These are phyloP conservation scores for Manis crassicaudata DNA, from an alignment of 2,797 vertebrate genomes.

Conservation along the genomic window DNA sequence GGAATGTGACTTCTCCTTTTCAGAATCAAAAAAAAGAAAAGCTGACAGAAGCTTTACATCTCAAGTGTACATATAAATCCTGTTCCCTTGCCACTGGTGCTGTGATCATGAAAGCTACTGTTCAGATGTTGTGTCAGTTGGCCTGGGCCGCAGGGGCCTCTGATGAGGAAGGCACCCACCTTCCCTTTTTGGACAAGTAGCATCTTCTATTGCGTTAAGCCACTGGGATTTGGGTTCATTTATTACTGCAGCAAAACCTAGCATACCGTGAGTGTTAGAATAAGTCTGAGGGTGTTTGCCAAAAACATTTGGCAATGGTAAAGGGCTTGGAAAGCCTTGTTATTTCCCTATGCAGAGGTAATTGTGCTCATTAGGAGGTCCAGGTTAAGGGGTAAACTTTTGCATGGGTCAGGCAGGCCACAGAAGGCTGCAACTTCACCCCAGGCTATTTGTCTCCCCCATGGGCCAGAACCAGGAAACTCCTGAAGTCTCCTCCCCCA, in stretches of 20 bases:
- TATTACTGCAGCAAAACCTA: constrained; percentile 6
- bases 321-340: background rate
- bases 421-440: background rate
- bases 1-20: background rate
- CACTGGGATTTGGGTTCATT: background rate
- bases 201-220: background rate
- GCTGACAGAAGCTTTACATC: background rate
- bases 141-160: background rate
- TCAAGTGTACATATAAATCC: background rate
- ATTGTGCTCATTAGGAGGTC: background rate
- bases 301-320: background rate
- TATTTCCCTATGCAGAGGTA: background rate
- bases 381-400: background rate
- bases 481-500: background rate
- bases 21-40: background rate
- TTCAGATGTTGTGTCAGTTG: background rate
- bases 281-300: background rate
- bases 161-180: background rate
- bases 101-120: background rate
- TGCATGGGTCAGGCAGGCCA: background rate
- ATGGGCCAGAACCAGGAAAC: background rate
- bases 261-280: background rate
- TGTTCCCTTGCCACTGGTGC: background rate
- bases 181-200: background rate
- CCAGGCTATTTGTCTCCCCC: background rate